These are phyloP conservation scores for Ophion ventricosus DNA, from an alignment of 2,888 invertebrate species.

Conservation along the genomic window DNA sequence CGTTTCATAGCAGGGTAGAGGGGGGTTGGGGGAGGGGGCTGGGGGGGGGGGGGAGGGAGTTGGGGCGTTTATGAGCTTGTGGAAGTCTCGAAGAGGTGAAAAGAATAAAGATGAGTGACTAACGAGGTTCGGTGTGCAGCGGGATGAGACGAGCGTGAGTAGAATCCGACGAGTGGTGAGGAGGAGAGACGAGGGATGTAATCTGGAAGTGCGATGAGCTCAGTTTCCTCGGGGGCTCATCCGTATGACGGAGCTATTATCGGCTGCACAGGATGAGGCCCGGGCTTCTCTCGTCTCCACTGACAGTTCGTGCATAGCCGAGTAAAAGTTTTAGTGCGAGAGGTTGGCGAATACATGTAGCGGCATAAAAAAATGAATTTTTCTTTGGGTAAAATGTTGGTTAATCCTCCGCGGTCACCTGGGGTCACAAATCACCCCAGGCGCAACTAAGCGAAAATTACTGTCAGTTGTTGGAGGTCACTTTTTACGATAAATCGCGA, in stretches of 20 bases:
- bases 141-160: constrained; percentile 33
- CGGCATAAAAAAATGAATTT: no score
- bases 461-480: no score
- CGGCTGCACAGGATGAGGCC: constrained; percentile 54
- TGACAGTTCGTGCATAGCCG: constrained; percentile 47
- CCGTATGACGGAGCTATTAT: constrained; percentile 63
- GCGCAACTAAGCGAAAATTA: no score
- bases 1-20: constrained; percentile 47
- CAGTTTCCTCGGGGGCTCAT: constrained; percentile 55
- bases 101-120: constrained; percentile 68
- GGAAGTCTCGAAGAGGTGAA: constrained; percentile 62
- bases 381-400: no score
- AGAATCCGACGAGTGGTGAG: neutral
- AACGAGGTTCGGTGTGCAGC: constrained; percentile 50
- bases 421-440: no score
- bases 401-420: no score
- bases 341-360: no score
- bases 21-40: no score
- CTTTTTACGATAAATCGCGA: no score
- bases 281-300: constrained; percentile 47
- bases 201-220: constrained; percentile 49
- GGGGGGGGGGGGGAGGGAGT: no score
- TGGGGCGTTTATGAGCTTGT: constrained; percentile 59
- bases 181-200: constrained; percentile 15
- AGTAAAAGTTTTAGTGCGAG: constrained; percentile 60